Evolutionary conservation across 2,797 vertebrate species (phyloP), one percentile per base, ranked within the genome.

Genomic region (Cryptoprocta ferox): DNA sequence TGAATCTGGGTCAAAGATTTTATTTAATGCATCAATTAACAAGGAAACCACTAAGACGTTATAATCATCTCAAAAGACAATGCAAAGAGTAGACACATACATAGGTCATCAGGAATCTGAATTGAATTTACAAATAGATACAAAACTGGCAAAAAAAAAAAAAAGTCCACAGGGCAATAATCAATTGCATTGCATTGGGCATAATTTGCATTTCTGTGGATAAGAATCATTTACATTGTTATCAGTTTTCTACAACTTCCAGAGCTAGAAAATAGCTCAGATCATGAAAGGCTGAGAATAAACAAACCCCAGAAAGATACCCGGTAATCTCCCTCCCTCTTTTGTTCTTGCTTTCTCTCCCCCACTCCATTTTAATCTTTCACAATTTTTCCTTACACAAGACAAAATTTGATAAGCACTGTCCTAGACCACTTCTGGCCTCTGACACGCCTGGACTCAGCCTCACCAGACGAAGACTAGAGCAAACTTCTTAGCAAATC

Each of bases 41-140:
- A 28, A 91, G 71, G 59, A 94, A 96, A 79, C 84, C 37, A 59
- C 56, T 78, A 92, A 92, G 76, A 92, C 68, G 35, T 80, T 84
- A 82, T 68, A 79, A 96, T 83, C 42, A 94, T 56, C 59, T 84
- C 80, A 91, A 80, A 95, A 78, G 86, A 71, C 16, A 73, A 35
- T 37, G 12, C 85, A 76, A 73, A 95, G 30, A 84, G 24, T 28
- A 84, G 81, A 66, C 11, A 42, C 14, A 42, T 19, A 81, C 19
- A 6, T 35, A 39, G 39, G 39, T 83, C 91, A 94, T 32, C 45
- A 15, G 30, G 68, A 90, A 90, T 94, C 32, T 65, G 71, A 94
- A 65, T 7, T 56, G 18, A 92, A 94, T 92, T 96, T 94, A 70
- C 59, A 71, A 82, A 92, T 35, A 70, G 59, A 76, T 92, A 65